Evolutionary conservation across 2,113 vertebrate species (phyloP), one percentile per base, ranked within the genome.

Genomic region (Lanius collurio): DNA sequence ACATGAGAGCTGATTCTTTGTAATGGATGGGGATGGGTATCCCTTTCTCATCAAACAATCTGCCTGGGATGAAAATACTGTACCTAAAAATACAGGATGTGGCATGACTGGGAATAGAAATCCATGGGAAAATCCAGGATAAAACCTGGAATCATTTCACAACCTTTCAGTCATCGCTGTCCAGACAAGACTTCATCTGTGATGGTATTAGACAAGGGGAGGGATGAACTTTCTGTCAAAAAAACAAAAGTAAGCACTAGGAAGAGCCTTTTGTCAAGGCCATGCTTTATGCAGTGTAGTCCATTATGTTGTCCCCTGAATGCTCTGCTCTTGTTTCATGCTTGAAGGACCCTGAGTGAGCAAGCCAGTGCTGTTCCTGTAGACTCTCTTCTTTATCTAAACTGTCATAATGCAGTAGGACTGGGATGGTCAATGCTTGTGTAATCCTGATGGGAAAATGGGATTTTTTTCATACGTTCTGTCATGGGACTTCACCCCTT

Each of bases 271-370:
- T 8, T 59, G 44, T 39, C 30, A 26, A 75, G 52, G 15, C 37
- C 6, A 5, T 37, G 47, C 30, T 80, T 87, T 35, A 2, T 35
- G 13, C 24, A 4, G 67, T 27, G 39, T 19, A 11, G 23, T 42
- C 83, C 2, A 0, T 41, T 47, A 0, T 12, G 23, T 15, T 22
- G 30, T 59, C 19, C 52, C 46, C 27, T 56, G 21, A 44, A 18
- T 24, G 47, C 55, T 68, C 30, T 83, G 41, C 63, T 52, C 27
- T 27, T 27, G 49, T 67, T 28, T 69, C 18, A 2, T 39, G 39
- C 69, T 22, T 4, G 21, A 13, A 59, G 46, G 37, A 42, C 23
- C 13, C 55, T 26, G 21, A 44, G 30, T 50, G 27, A 59, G 9
- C 14, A 18, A 9, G 21, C 15, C 7, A 4, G 39, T 24, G 5